These are phyloP conservation scores for Cosmia trapezina DNA, from an alignment of 2,888 invertebrate species.

Conservation along the genomic window DNA sequence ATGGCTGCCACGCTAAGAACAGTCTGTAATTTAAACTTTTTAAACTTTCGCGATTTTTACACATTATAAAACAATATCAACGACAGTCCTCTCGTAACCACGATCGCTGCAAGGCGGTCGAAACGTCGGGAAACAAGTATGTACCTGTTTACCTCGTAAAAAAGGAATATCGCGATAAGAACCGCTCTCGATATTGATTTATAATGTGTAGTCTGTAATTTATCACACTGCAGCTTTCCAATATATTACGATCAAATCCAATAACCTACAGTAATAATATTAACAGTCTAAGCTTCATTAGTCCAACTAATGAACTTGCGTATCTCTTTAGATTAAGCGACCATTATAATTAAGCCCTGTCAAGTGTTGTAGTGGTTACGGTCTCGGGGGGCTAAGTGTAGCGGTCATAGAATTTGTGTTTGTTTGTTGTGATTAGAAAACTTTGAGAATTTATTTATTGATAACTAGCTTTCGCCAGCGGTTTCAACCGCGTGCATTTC, in stretches of 20 bases:
- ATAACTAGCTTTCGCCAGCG: too few relatives aligned
- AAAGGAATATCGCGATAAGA: too few relatives aligned
- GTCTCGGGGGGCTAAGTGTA: conserved; percentile 8
- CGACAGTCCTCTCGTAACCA: too few relatives aligned
- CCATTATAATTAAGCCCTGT: conserved; percentile 27
- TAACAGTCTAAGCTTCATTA: conserved; percentile 24
- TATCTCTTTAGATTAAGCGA: conserved; percentile 28
- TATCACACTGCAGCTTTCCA: not conserved
- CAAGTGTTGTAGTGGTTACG: conserved; percentile 11
- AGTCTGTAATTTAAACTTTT: too few relatives aligned
- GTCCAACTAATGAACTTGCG: conserved; percentile 40
- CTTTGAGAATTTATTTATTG: conserved; percentile 1
- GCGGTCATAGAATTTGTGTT: not conserved
- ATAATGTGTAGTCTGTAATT: too few relatives aligned
- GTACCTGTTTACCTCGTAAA: too few relatives aligned
- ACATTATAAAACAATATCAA: too few relatives aligned
- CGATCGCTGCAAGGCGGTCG: too few relatives aligned
- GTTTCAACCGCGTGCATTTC: too few relatives aligned
- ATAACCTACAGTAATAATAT: conserved; percentile 5
- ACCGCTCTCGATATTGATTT: too few relatives aligned
- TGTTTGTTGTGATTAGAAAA: not conserved
- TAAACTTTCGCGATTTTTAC: too few relatives aligned
- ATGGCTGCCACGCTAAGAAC: not conserved
- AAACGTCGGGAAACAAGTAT: too few relatives aligned
- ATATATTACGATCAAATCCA: not conserved